phyloP scores from a whole-genome alignment of 2,113 vertebrate genomes.

The Neogale vison region DNA sequence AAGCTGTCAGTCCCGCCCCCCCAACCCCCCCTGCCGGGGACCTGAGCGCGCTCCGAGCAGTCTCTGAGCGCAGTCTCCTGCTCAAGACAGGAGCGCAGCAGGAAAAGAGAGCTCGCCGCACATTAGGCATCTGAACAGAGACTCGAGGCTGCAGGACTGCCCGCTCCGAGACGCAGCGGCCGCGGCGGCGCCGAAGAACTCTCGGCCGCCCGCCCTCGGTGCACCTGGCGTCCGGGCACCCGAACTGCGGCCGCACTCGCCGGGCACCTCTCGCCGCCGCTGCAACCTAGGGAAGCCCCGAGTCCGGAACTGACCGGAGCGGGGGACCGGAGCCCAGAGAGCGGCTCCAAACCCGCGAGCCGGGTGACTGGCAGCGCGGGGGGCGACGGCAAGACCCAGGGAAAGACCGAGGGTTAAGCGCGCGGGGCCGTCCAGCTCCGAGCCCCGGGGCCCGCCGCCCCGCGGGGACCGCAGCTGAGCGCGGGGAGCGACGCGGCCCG shows the following conservation, averaged over 20 bases:
- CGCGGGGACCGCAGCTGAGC: not conserved
- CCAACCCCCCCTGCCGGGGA: not conserved
- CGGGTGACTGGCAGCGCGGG: not conserved
- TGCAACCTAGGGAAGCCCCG: not conserved
- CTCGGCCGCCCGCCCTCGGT: not conserved
- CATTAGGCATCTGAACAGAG: not conserved
- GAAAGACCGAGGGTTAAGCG: not conserved
- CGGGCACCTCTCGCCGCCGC: not conserved
- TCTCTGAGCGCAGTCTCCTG: not conserved
- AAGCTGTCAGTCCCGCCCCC: conserved; percentile 32
- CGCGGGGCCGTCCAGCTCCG: not conserved
- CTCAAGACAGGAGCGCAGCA: not conserved
- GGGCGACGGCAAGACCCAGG: not conserved
- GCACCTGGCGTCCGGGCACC: not conserved
- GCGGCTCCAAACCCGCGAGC: not conserved
- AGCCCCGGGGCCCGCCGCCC: not conserved
- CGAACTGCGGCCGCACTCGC: not conserved
- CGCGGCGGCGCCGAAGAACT: not conserved
- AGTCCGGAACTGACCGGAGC: not conserved
- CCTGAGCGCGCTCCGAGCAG: not conserved
- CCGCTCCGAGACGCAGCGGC: not conserved
- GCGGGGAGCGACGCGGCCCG: not conserved
- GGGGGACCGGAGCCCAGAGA: not conserved
- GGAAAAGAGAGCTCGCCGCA: not conserved
- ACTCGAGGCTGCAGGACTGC: not conserved